Evolutionary conservation across 2,113 vertebrate genomes (phyloP), one percentile per base, ranked within the genome.

Genomic region (Gambusia affinis): DNA sequence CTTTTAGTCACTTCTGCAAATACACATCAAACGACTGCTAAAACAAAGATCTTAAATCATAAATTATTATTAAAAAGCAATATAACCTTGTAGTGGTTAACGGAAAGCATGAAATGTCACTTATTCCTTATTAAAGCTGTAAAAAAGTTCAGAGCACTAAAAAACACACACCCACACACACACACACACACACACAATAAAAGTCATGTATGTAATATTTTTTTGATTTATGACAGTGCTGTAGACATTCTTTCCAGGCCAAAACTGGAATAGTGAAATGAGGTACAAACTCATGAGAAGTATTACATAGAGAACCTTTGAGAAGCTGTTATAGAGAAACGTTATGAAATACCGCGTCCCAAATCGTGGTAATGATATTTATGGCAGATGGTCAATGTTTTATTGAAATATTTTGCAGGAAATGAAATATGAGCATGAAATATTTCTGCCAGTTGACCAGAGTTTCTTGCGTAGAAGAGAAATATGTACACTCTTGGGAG

Each of bases 311-410:
- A 60, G 67, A 86, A 28, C 84, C 87, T 84, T 89, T 79, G 51
- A 91, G 91, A 90, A 86, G 83, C 77, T 83, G 80, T 82, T 87
- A 83, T 71, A 84, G 79, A 84, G 80, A 88, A 86, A 76, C 35
- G 69, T 74, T 70, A 74, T 94, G 94, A 94, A 92, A 93, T 94
- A 94, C 85, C 82, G 89, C 81, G 67, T 89, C 90, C 83, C 91
- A 91, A 94, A 93, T 87, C 91, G 79, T 79, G 78, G 54, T 93
- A 94, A 94, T 92, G 90, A 93, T 86, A 91, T 94, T 93, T 93
- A 88, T 79, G 83, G 84, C 92, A 93, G 89, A 83, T 93, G 92
- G 92, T 91, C 85, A 78, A 84, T 73, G 88, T 90, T 91, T 91
- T 81, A 91, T 89, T 90, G 73, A 91, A 85, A 78, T 82, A 69